These are phyloP conservation scores for Belgica antarctica DNA, from an alignment of 2,888 invertebrate species.

Conservation along the genomic window DNA sequence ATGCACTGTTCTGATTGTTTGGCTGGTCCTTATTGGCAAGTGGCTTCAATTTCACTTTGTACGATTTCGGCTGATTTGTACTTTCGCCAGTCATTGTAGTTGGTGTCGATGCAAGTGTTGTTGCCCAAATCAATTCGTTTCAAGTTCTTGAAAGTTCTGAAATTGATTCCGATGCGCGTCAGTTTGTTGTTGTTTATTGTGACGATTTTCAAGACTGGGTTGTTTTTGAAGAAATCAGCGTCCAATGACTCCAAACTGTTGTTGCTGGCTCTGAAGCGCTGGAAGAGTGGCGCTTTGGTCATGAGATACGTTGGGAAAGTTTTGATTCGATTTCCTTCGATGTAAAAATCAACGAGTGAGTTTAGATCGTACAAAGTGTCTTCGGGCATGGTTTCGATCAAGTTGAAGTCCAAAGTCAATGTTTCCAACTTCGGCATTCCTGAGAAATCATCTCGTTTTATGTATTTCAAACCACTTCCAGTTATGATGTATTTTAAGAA, in stretches of 20 bases:
- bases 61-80: neutral
- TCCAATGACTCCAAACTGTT: neutral
- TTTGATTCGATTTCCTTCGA: neutral
- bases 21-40: neutral
- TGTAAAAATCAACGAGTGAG: neutral
- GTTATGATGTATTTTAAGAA: neutral
- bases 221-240: neutral
- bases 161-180: neutral
- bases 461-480: neutral
- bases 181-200: neutral
- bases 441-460: neutral
- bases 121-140: neutral
- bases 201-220: neutral
- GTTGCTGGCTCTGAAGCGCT: neutral
- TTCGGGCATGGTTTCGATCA: neutral
- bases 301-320: neutral
- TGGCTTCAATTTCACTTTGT: neutral
- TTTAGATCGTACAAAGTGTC: neutral
- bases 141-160: slow-evolving; percentile 1
- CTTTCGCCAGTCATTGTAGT: slow-evolving; percentile 1
- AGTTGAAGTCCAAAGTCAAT: neutral
- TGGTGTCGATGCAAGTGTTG: neutral
- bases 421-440: slow-evolving; percentile 15
- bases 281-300: neutral
- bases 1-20: neutral